A percentile compares a stretch with the other conserved stretches of the same genome.
Conservation (phyloP, 2,797 vertebrate genomes). For the Platalea minor region DNA sequence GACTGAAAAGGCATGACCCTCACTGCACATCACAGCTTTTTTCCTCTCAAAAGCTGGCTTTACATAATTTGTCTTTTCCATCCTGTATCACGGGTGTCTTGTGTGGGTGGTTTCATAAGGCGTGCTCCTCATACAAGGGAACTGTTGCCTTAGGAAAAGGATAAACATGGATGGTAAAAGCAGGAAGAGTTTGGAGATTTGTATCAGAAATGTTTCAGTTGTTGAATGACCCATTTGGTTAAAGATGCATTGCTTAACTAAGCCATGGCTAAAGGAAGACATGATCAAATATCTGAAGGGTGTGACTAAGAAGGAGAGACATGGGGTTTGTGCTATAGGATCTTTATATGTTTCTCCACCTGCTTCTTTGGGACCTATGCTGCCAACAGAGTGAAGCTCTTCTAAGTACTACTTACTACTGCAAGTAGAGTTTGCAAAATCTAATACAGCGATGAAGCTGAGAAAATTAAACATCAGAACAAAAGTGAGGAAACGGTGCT, state of each 20-base stretch:
- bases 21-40: neutral
- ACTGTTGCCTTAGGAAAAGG: neutral
- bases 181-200: neutral
- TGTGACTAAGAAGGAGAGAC: neutral
- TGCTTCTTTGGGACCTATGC: neutral
- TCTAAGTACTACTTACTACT: neutral
- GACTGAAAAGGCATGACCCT: neutral
- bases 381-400: neutral
- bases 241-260: neutral
- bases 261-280: neutral
- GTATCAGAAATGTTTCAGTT: neutral
- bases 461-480: neutral
- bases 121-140: accelerated
- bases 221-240: neutral
- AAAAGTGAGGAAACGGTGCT: neutral
- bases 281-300: neutral
- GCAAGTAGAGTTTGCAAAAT: neutral
- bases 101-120: neutral
- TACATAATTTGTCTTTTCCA: neutral
- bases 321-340: neutral
- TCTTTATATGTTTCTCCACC: neutral
- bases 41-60: neutral
- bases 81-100: neutral
- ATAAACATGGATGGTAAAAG: neutral
- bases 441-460: neutral